Evolutionary conservation across 2,113 vertebrate genomes (phyloP).

Genomic region (Colius striatus): DNA sequence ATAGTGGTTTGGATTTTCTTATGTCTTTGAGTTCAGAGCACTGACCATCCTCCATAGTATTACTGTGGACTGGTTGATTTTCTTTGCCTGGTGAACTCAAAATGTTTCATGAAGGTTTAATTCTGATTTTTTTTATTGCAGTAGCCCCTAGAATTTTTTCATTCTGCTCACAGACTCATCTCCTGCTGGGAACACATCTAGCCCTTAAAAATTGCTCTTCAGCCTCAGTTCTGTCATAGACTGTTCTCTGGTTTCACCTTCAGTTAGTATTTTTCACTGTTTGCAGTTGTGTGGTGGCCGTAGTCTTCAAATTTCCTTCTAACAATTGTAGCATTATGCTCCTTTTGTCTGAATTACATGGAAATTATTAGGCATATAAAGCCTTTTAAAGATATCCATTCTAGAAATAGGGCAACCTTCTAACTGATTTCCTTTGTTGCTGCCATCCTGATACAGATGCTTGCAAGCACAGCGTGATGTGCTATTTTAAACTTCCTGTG

Average conservation of each 20-base stretch:
- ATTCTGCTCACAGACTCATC: neutral
- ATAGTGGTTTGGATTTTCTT: conserved; percentile 32
- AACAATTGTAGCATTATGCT: neutral
- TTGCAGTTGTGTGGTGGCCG: neutral
- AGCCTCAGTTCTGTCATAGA: neutral
- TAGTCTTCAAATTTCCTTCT: neutral
- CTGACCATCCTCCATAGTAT: conserved; percentile 12
- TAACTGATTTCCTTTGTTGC: neutral
- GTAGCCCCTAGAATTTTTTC: neutral
- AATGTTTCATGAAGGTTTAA: conserved; percentile 14
- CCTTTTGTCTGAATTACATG: neutral
- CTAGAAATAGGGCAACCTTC: neutral
- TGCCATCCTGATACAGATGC: neutral
- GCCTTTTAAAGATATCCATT: neutral
- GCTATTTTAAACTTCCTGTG: conserved; percentile 40
- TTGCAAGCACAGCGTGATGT: neutral
- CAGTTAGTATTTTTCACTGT: neutral
- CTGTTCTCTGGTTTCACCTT: neutral
- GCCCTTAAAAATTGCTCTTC: conserved; percentile 21
- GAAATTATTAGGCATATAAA: neutral
- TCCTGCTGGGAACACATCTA: neutral
- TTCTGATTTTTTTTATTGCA: conserved; percentile 11
- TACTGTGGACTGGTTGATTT: neutral
- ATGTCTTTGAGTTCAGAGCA: conserved; percentile 41
- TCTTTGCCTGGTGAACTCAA: conserved; percentile 12